Percentiles rank a stretch among this genome's conserved stretches.
Evolutionary conservation across 2,888 invertebrate species (phyloP).

Genomic region (Hyposoter didymator): DNA sequence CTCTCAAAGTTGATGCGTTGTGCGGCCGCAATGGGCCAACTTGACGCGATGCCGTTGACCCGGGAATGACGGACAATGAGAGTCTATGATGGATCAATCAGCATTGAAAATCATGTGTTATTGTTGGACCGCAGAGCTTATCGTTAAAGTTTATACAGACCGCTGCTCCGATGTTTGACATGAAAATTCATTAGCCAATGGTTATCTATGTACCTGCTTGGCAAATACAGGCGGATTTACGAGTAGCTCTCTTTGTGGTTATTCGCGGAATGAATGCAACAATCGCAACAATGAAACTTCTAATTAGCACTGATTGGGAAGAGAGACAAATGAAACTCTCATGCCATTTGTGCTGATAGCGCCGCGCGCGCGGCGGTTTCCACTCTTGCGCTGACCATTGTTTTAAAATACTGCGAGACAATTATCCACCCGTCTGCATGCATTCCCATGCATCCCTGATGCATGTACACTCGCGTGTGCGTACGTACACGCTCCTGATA

Average conservation of each 20-base stretch:
- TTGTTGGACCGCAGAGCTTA: not conserved
- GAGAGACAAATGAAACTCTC: constrained; percentile 63
- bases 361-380: constrained; percentile 38
- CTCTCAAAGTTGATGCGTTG: no score
- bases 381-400: constrained; percentile 58
- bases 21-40: not conserved
- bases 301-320: constrained; percentile 63
- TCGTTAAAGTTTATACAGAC: not conserved
- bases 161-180: not conserved
- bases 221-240: constrained; percentile 24
- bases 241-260: constrained; percentile 16
- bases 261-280: constrained; percentile 30
- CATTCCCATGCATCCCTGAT: not conserved
- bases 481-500: not conserved
- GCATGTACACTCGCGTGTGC: constrained; percentile 4
- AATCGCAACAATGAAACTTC: constrained; percentile 56
- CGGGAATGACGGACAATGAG: not conserved
- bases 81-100: constrained; percentile 15
- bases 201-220: constrained; percentile 16
- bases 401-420: constrained; percentile 37
- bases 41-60: constrained; percentile 5
- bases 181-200: constrained; percentile 14
- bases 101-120: constrained; percentile 13
- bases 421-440: not conserved
- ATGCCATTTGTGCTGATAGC: constrained; percentile 27